These are phyloP conservation scores for Zaprionus gabonicus DNA, from an alignment of 1,140 invertebrate genomes.

Conservation along the genomic window DNA sequence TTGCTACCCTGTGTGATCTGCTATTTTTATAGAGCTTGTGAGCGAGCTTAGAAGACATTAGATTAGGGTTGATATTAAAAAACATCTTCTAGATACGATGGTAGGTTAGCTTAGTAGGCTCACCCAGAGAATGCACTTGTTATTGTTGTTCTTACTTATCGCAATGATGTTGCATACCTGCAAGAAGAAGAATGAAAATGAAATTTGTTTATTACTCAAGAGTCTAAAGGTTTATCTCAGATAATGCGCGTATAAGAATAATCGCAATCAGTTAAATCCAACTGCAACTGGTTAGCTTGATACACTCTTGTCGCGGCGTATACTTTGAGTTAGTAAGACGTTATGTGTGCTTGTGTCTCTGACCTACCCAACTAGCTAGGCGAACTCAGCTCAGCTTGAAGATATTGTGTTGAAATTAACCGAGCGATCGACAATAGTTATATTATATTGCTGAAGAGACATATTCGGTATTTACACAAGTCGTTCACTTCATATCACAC, in stretches of 20 bases:
- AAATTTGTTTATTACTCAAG: constrained; percentile 7
- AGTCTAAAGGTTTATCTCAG: constrained; percentile 5
- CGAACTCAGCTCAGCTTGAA: neutral
- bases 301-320: neutral
- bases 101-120: neutral
- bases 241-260: neutral
- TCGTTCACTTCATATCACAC: neutral
- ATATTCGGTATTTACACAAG: neutral
- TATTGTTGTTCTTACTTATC: constrained; percentile 9
- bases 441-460: neutral
- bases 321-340: neutral
- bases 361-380: neutral
- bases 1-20: constrained; percentile 21
- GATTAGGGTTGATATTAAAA: constrained; percentile 9
- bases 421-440: no score
- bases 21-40: constrained; percentile 19
- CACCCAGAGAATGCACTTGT: neutral
- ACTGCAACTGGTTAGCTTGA: constrained; percentile 1
- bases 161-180: constrained; percentile 18
- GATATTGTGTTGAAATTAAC: neutral
- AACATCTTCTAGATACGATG: neutral
- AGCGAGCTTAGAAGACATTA: constrained; percentile 29
- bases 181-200: constrained; percentile 9
- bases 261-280: neutral
- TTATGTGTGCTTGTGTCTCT: neutral